A percentile compares a stretch with the other conserved stretches of the same genome.
These are phyloP conservation scores for Phylloscopus trochilus DNA, from an alignment of 2,113 vertebrate genomes.

Conservation along the genomic window DNA sequence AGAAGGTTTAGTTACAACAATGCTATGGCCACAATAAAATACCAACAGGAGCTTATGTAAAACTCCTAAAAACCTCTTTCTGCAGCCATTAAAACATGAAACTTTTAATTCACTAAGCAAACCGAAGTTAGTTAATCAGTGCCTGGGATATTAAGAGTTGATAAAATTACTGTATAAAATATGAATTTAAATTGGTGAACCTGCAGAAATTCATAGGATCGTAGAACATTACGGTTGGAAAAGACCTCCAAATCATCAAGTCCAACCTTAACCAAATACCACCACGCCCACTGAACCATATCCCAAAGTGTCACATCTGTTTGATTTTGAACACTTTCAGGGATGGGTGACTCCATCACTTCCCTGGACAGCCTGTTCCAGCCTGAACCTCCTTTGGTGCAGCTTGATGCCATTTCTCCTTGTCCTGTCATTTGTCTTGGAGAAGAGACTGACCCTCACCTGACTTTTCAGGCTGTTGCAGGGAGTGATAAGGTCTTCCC, in stretches of 20 bases:
- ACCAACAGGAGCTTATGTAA: neutral
- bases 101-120: neutral
- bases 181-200: neutral
- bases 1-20: neutral
- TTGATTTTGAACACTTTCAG: neutral
- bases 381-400: neutral
- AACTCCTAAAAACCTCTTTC: neutral
- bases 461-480: too few species aligned
- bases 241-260: neutral
- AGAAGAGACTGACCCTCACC: rapidly evolving
- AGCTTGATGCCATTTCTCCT: neutral
- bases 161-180: neutral
- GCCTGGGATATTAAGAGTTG: neutral
- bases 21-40: neutral
- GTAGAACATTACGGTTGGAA: neutral
- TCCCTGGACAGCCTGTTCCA: neutral
- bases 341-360: neutral
- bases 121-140: neutral
- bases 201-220: neutral
- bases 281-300: neutral
- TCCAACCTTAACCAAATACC: neutral
- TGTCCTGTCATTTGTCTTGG: neutral
- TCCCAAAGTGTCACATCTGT: rapidly evolving
- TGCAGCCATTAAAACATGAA: neutral
- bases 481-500: neutral